These are phyloP conservation scores for Peromyscus maniculatus DNA, from an alignment of 2,113 vertebrate genomes.

Conservation along the genomic window DNA sequence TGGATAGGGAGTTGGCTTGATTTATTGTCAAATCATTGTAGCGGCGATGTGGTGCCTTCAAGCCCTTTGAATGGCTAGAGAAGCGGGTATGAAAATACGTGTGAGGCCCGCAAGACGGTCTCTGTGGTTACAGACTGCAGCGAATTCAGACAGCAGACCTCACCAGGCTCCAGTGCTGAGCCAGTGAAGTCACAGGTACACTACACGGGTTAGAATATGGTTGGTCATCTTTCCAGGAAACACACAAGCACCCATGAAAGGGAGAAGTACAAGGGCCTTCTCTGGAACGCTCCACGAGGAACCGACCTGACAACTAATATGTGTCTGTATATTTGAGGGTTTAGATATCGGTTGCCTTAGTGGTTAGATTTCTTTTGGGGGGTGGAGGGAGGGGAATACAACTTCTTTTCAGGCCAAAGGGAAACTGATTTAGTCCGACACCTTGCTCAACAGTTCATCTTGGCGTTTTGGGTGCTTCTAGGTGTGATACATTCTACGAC, in stretches of 20 bases:
- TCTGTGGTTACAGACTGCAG: not conserved
- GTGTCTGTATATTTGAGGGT: not conserved
- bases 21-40: conserved; percentile 73
- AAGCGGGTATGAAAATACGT: not conserved
- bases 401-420: conserved; percentile 61
- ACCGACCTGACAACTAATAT: not conserved
- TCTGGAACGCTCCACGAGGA: not conserved
- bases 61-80: conserved; percentile 47
- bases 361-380: not conserved
- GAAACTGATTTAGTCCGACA: conserved; percentile 41
- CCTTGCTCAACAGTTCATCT: conserved; percentile 53
- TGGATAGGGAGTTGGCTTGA: conserved; percentile 49
- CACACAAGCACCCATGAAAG: not conserved
- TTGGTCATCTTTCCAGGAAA: not conserved
- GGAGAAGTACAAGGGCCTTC: not conserved
- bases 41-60: not conserved
- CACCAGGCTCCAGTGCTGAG: conserved; percentile 2
- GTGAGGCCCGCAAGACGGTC: not conserved
- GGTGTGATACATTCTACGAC: conserved; percentile 11
- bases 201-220: not conserved
- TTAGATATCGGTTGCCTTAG: conserved; percentile 72
- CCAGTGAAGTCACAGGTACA: not conserved
- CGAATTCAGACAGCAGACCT: not conserved
- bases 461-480: conserved; percentile 32
- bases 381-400: too few species aligned